Evolutionary conservation across 1,140 invertebrate species (phyloP).

Genomic region (Temnothorax curvispinosus): DNA sequence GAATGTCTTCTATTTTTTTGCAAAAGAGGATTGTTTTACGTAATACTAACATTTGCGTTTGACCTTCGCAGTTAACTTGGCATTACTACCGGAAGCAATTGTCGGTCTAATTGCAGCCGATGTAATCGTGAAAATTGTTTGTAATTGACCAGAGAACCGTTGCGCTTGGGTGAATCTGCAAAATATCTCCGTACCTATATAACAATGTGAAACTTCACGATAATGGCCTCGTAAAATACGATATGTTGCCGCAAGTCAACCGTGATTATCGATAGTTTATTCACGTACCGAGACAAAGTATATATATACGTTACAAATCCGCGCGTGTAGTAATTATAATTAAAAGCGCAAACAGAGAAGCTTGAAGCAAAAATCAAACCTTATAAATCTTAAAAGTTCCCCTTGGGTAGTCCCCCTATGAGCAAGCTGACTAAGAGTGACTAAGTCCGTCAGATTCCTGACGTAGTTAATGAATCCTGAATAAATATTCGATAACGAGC

Average conservation of each 20-base stretch:
- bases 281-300: background rate
- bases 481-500: background rate
- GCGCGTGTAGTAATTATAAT: background rate
- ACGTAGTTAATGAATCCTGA: background rate
- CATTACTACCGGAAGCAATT: conserved; percentile 55
- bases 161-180: conserved; percentile 34
- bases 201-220: background rate
- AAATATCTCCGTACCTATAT: conserved; percentile 12
- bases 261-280: background rate
- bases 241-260: background rate
- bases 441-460: background rate
- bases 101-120: conserved; percentile 48
- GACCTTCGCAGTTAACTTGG: conserved; percentile 49
- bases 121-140: conserved; percentile 57
- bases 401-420: background rate
- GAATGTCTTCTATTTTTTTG: background rate
- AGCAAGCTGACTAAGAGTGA: background rate
- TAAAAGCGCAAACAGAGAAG: background rate
- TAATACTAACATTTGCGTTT: conserved; percentile 22
- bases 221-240: background rate
- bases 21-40: conserved; percentile 28
- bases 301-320: background rate
- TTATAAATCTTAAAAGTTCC: background rate
- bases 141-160: conserved; percentile 55
- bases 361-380: background rate